Conservation (phyloP, 2,888 invertebrate genomes). For the Caenorhabditis plicata region DNA sequence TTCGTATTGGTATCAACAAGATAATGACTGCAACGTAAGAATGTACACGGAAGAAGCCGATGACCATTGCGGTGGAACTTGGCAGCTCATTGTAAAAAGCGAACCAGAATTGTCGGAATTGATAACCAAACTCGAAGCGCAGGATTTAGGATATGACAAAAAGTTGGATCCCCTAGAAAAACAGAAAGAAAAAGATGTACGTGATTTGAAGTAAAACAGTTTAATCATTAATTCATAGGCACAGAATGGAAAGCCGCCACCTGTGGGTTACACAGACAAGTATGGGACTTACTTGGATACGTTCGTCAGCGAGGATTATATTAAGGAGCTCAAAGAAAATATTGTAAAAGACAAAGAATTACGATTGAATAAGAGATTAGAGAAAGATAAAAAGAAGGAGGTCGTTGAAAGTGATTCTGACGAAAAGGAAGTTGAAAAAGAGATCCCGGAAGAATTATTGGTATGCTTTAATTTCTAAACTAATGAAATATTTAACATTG, state of each 20-base stretch:
- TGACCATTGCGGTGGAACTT: slow-evolving; percentile 71
- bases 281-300: slow-evolving; percentile 51
- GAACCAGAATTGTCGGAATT: slow-evolving; percentile 78
- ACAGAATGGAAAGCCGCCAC: slow-evolving; percentile 11
- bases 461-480: slow-evolving; percentile 4
- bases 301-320: slow-evolving; percentile 28
- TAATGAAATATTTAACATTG: not conserved
- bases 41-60: slow-evolving; percentile 93
- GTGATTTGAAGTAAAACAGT: slow-evolving; percentile 10
- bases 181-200: slow-evolving; percentile 9
- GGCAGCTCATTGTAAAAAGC: slow-evolving; percentile 49
- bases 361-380: not conserved
- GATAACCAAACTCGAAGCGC: slow-evolving; percentile 69
- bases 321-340: slow-evolving; percentile 30
- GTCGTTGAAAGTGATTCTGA: slow-evolving; percentile 26
- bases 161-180: slow-evolving; percentile 24
- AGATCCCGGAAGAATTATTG: slow-evolving; percentile 3
- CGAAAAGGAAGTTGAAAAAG: slow-evolving; percentile 24
- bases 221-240: slow-evolving; percentile 3
- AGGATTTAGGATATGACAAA: slow-evolving; percentile 49
- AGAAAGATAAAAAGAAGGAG: too few relatives aligned
- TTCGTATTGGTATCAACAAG: slow-evolving; percentile 85
- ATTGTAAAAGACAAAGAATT: not conserved
- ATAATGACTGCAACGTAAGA: slow-evolving; percentile 76
- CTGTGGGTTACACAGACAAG: slow-evolving; percentile 37